phyloP scores from a whole-genome alignment of 2,113 vertebrate species.

The Aspidoscelis tigris region DNA sequence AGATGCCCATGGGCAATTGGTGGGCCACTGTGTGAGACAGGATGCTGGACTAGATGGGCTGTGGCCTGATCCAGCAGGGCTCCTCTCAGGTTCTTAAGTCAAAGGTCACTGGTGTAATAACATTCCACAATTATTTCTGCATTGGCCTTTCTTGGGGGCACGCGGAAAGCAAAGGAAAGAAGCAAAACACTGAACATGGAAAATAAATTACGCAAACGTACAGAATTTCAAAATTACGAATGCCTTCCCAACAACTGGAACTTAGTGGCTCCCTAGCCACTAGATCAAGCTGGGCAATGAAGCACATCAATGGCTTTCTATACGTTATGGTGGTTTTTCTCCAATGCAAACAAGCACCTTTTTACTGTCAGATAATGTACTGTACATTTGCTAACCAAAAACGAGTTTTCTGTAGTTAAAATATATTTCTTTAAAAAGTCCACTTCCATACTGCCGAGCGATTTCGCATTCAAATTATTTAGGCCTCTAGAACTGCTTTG shows the following conservation, averaged over 20 bases:
- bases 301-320: not conserved
- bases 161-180: no score
- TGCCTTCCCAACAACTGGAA: conserved; percentile 40
- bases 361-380: not conserved
- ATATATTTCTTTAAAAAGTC: conserved; percentile 62
- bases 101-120: no score
- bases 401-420: conserved; percentile 59
- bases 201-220: conserved; percentile 4
- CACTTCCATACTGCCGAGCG: conserved; percentile 71
- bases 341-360: not conserved
- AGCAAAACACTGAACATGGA: not conserved
- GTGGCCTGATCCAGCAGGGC: no score
- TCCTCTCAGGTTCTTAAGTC: no score
- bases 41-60: no score
- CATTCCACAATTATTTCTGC: no score
- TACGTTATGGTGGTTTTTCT: not conserved
- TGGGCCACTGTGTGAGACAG: no score
- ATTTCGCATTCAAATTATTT: conserved; percentile 66
- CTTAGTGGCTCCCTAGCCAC: conserved; percentile 27
- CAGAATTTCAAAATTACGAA: conserved; percentile 50
- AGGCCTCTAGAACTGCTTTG: conserved; percentile 55
- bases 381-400: not conserved
- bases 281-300: not conserved
- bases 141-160: no score
- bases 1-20: no score